These are phyloP conservation scores for Drosophila picticornis DNA, from an alignment of 2,888 invertebrate species.

Conservation along the genomic window DNA sequence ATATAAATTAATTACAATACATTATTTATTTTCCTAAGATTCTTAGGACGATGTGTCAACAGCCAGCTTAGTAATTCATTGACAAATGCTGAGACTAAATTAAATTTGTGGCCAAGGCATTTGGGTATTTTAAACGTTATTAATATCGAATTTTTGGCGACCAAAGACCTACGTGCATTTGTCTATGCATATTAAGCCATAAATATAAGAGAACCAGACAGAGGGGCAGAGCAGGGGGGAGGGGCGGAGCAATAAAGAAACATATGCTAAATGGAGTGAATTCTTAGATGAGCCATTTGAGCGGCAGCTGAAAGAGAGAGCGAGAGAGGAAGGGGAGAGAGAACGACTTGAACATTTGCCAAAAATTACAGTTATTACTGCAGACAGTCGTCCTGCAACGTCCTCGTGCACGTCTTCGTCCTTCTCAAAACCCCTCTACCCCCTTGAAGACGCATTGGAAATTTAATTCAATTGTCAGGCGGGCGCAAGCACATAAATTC, in stretches of 20 bases:
- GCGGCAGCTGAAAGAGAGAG: slow-evolving; percentile 2
- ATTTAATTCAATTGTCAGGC: slow-evolving; percentile 79
- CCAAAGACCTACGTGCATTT: slow-evolving; percentile 55
- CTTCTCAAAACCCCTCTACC: not conserved
- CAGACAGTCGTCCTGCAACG: slow-evolving; percentile 64
- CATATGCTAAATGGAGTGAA: slow-evolving; percentile 56
- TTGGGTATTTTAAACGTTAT: slow-evolving; percentile 55
- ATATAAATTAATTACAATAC: slow-evolving; percentile 19
- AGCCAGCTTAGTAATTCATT: slow-evolving; percentile 65
- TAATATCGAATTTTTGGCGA: slow-evolving; percentile 54
- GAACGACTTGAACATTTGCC: slow-evolving; percentile 65
- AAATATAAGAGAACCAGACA: slow-evolving; percentile 61
- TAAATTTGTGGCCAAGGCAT: slow-evolving; percentile 31
- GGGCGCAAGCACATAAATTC: slow-evolving; percentile 71
- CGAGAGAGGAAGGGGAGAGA: slow-evolving; percentile 11
- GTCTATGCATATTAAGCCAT: slow-evolving; percentile 68
- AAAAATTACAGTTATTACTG: slow-evolving; percentile 81
- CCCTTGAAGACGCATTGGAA: slow-evolving; percentile 68
- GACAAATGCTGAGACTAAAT: slow-evolving; percentile 43
- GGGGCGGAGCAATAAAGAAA: slow-evolving; percentile 16
- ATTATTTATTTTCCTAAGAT: slow-evolving; percentile 37
- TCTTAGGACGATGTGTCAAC: slow-evolving; percentile 47
- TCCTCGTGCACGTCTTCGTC: slow-evolving; percentile 28
- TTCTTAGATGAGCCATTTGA: slow-evolving; percentile 53
- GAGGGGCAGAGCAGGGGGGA: not conserved